Evolutionary conservation across 2,888 invertebrate genomes (phyloP).

Genomic region (Aporophyla lueneburgensis): DNA sequence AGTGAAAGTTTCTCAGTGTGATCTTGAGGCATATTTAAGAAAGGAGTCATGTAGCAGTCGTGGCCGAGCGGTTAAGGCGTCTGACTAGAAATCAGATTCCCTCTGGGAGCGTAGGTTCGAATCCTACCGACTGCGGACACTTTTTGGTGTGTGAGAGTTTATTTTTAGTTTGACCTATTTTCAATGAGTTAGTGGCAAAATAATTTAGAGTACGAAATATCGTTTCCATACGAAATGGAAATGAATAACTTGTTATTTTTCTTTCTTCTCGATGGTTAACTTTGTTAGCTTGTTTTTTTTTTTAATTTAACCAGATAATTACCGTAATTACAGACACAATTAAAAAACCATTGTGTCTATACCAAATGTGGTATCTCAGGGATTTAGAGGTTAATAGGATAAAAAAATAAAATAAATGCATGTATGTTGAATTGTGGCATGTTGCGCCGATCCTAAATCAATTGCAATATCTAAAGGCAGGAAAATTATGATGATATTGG

Average conservation of each 20-base stretch:
- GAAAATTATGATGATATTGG: not conserved
- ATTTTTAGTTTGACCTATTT: constrained; percentile 35
- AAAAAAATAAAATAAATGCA: no score
- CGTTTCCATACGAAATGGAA: not conserved
- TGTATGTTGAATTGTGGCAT: not conserved
- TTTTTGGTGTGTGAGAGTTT: constrained; percentile 25
- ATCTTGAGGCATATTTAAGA: not conserved
- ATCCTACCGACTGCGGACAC: constrained; percentile 95
- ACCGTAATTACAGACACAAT: no score
- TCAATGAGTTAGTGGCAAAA: not conserved
- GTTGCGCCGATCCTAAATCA: not conserved
- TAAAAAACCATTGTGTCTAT: no score
- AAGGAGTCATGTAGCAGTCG: constrained; percentile 89
- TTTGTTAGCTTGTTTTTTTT: no score
- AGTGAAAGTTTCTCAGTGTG: constrained; percentile 42
- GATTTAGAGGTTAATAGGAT: no score
- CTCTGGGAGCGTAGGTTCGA: constrained; percentile 97
- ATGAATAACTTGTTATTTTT: not conserved
- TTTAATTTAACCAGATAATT: no score
- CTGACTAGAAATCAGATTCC: constrained; percentile 97
- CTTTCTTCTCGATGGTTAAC: not conserved
- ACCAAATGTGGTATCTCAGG: no score
- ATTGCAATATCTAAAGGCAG: not conserved
- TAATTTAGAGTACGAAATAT: not conserved
- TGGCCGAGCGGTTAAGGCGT: constrained; percentile 97